A percentile compares a stretch with the other conserved stretches of the same genome.
phyloP scores from a whole-genome alignment of 2,888 invertebrate species.

The Drosophila hawaiiensis region DNA sequence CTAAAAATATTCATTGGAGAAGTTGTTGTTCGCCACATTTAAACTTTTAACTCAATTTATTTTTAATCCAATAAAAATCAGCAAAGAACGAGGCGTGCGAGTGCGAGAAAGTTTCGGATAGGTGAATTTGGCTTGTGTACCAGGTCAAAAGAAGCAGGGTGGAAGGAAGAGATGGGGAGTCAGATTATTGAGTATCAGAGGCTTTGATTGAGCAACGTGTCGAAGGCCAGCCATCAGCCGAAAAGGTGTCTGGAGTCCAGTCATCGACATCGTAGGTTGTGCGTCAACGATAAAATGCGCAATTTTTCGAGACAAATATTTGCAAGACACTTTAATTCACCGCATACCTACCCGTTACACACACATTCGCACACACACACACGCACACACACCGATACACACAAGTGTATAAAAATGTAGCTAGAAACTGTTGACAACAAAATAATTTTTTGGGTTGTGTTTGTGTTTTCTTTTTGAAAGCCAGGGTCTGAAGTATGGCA shows the following conservation, averaged over 20 bases:
- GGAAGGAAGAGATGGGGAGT: background rate
- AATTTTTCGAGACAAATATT: slow-evolving; percentile 58
- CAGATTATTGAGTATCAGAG: slow-evolving; percentile 41
- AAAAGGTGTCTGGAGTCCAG: slow-evolving; percentile 14
- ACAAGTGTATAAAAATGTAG: slow-evolving; percentile 31
- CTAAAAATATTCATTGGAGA: background rate
- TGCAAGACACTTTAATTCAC: slow-evolving; percentile 66
- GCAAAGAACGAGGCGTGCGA: slow-evolving; percentile 32
- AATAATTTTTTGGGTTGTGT: slow-evolving; percentile 49
- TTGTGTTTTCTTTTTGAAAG: slow-evolving; percentile 29
- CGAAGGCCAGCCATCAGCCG: slow-evolving; percentile 48
- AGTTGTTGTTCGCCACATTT: background rate
- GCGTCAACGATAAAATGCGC: slow-evolving; percentile 56
- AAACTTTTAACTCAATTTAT: slow-evolving; percentile 43
- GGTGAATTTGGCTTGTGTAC: slow-evolving; percentile 17
- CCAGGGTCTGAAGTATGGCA: slow-evolving; percentile 25
- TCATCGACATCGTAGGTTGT: slow-evolving; percentile 13
- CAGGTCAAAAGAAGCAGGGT: background rate
- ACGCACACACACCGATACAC: background rate
- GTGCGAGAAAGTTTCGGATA: slow-evolving; percentile 39
- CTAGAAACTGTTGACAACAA: slow-evolving; percentile 55
- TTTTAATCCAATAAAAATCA: slow-evolving; percentile 58
- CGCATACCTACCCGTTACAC: background rate
- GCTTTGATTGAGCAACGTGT: slow-evolving; percentile 62
- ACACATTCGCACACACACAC: slow-evolving; percentile 7